phyloP scores from a whole-genome alignment of 2,113 vertebrate species.

The Sitta europaea region DNA sequence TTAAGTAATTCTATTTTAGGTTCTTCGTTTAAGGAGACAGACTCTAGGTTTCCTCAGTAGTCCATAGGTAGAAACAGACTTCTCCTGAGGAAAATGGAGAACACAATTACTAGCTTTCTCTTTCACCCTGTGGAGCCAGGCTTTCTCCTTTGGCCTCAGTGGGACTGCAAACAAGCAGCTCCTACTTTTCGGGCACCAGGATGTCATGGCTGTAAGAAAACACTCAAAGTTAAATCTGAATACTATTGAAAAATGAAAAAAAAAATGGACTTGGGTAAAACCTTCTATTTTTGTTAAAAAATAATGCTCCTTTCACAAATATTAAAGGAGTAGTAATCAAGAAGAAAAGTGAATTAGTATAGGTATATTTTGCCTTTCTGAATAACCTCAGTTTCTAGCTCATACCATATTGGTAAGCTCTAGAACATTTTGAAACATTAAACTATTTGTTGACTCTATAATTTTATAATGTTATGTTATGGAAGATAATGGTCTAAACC shows the following conservation, averaged over 20 bases:
- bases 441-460: background rate
- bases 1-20: background rate
- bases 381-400: background rate
- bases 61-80: background rate
- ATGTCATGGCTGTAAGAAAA: background rate
- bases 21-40: background rate
- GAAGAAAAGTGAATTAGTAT: background rate
- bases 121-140: background rate
- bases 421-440: background rate
- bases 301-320: background rate
- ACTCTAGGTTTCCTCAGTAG: background rate
- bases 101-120: background rate
- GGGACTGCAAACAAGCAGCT: background rate
- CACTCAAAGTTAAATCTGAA: background rate
- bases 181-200: background rate
- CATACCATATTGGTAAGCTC: background rate
- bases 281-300: background rate
- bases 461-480: background rate
- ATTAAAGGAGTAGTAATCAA: background rate
- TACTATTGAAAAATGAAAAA: background rate
- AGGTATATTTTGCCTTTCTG: background rate
- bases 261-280: background rate
- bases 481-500: background rate
- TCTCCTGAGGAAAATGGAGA: background rate
- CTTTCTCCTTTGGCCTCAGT: background rate